Percentiles rank a stretch among this genome's conserved stretches.
phyloP scores from a whole-genome alignment of 2,888 invertebrate species.

The Euclidia mi region DNA sequence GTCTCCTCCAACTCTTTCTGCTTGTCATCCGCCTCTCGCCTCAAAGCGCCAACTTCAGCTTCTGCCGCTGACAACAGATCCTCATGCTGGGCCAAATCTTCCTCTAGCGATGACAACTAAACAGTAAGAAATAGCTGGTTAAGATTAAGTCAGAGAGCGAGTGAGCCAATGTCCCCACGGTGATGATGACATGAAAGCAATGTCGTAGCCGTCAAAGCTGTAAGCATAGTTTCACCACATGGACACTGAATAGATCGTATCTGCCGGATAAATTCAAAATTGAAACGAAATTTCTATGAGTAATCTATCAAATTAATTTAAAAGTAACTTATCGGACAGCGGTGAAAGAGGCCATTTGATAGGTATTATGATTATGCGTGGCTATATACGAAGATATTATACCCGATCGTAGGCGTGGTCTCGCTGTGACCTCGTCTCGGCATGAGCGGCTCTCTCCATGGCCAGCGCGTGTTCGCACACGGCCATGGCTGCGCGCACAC shows the following conservation, averaged over 20 bases:
- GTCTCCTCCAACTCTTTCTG: slow-evolving; percentile 56
- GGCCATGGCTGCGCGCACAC: slow-evolving; percentile 65
- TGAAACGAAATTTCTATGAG: too few species aligned
- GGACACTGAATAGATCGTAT: too few species aligned
- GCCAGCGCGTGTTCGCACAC: slow-evolving; percentile 68
- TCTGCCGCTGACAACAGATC: slow-evolving; percentile 68
- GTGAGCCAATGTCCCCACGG: too few species aligned
- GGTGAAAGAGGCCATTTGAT: too few species aligned
- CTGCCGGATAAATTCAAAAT: too few species aligned
- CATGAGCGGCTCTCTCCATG: slow-evolving; percentile 70
- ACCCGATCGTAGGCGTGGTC: slow-evolving; percentile 71
- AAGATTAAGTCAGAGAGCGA: too few species aligned
- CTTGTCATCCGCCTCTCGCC: slow-evolving; percentile 61
- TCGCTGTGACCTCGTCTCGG: slow-evolving; percentile 63
- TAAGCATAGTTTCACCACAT: too few species aligned
- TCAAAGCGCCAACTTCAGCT: slow-evolving; percentile 63
- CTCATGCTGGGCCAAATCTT: slow-evolving; percentile 72
- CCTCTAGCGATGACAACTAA: slow-evolving; percentile 73
- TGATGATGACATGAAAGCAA: too few species aligned
- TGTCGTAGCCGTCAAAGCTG: too few species aligned
- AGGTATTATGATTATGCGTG: too few species aligned
- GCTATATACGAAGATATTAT: neutral
- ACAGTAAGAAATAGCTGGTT: neutral
- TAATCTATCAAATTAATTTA: too few species aligned
- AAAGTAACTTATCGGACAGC: too few species aligned